Evolutionary conservation across 2,113 vertebrate species (phyloP).

Genomic region (Mobula birostris): DNA sequence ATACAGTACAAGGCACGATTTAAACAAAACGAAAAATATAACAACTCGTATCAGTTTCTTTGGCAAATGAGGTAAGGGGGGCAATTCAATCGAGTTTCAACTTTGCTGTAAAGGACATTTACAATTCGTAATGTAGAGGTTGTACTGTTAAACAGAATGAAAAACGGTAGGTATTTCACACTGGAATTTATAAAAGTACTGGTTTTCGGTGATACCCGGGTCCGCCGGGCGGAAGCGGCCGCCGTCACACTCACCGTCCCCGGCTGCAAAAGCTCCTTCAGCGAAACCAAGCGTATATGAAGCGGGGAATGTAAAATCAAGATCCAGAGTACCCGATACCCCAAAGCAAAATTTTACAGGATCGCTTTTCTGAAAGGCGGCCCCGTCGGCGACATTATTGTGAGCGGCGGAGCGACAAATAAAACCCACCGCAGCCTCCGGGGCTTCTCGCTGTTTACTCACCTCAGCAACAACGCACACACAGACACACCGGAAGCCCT

Average conservation of each 20-base stretch:
- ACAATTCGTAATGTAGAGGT: neutral
- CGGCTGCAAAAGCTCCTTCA: neutral
- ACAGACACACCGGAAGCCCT: neutral
- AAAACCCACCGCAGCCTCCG: neutral
- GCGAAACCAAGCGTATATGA: neutral
- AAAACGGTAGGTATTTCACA: neutral
- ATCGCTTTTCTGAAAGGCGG: neutral
- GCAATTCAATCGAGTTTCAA: neutral
- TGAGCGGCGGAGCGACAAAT: neutral
- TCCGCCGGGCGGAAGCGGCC: neutral
- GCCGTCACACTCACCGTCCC: conserved; percentile 10
- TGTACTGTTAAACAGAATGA: neutral
- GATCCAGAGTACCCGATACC: neutral
- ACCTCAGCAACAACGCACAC: conserved; percentile 23
- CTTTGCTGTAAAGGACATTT: neutral
- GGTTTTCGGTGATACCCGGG: neutral
- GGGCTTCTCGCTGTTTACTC: neutral
- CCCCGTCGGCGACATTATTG: neutral
- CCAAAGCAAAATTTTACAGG: neutral
- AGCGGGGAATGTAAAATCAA: neutral
- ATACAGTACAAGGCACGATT: neutral
- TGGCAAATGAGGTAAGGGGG: neutral
- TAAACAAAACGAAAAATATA: neutral
- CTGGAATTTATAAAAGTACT: neutral
- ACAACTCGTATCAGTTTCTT: neutral